These are phyloP conservation scores for Echinarachnius parma DNA, from an alignment of 53 echinoderm and acorn worm species.

Conservation along the genomic window DNA sequence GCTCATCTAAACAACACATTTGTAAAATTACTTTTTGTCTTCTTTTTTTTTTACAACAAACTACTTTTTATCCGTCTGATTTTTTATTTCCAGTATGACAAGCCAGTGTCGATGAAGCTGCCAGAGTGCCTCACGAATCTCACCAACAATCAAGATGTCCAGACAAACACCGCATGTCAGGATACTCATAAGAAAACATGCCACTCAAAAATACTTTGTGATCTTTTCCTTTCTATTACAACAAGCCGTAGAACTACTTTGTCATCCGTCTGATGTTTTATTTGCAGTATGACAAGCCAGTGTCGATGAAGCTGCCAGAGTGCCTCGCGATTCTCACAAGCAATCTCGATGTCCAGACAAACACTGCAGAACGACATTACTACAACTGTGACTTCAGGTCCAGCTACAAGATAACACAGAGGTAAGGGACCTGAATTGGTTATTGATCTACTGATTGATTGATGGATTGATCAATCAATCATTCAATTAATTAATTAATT, in stretches of 20 bases:
- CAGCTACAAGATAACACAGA: conserved; percentile 69
- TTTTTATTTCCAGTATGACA: conserved; percentile 54
- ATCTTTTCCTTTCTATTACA: no score
- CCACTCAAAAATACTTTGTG: no score
- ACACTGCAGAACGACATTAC: conserved; percentile 87
- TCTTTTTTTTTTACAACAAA: no score
- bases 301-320: conserved; percentile 45
- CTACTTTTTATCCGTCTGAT: neutral
- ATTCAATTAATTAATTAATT: no score
- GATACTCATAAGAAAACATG: no score
- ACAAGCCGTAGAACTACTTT: no score
- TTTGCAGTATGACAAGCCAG: conserved; percentile 78
- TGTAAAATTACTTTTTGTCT: no score
- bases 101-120: conserved; percentile 41
- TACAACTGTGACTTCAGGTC: conserved; percentile 95
- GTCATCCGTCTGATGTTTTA: conserved; percentile 1
- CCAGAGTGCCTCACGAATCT: conserved; percentile 44
- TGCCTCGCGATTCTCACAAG: conserved; percentile 42
- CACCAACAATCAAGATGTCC: conserved; percentile 63
- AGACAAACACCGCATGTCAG: conserved; percentile 82
- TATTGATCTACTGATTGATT: no score
- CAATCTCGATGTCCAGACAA: conserved; percentile 80
- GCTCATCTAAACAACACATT: no score
- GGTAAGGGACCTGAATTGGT: conserved; percentile 30
- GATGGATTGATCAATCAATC: no score